Evolutionary conservation across 2,113 vertebrate species (phyloP).

Genomic region (Canis aureus): DNA sequence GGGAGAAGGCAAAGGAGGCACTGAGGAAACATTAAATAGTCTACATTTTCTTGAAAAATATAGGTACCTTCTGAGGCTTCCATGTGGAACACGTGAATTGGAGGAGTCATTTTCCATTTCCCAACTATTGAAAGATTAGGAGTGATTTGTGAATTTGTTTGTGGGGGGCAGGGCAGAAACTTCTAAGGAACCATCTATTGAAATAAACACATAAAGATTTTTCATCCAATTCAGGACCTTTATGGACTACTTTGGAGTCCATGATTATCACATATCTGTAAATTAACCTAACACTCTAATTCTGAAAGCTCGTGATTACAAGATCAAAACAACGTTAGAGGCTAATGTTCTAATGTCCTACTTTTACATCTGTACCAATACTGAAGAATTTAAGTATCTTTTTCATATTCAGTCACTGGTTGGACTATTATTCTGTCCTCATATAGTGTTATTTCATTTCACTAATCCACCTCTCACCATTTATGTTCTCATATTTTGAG

Average conservation of each 20-base stretch:
- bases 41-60: conserved; percentile 6
- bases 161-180: not conserved
- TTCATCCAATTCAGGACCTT: not conserved
- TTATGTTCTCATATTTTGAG: not conserved
- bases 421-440: not conserved
- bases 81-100: not conserved
- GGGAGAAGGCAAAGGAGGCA: not conserved
- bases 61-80: not conserved
- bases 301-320: not conserved
- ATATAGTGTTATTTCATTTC: not conserved
- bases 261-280: not conserved
- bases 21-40: not conserved
- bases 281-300: not conserved
- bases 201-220: not conserved
- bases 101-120: not conserved
- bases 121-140: not conserved
- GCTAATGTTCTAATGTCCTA: not conserved
- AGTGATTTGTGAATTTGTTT: not conserved
- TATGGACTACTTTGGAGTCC: not conserved
- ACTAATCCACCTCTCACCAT: not conserved
- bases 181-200: not conserved
- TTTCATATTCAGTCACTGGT: not conserved
- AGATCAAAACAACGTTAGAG: not conserved
- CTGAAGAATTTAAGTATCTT: not conserved
- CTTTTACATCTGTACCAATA: not conserved